phyloP scores from a whole-genome alignment of 2,888 invertebrate genomes.

The Leptopterna dolabrata region DNA sequence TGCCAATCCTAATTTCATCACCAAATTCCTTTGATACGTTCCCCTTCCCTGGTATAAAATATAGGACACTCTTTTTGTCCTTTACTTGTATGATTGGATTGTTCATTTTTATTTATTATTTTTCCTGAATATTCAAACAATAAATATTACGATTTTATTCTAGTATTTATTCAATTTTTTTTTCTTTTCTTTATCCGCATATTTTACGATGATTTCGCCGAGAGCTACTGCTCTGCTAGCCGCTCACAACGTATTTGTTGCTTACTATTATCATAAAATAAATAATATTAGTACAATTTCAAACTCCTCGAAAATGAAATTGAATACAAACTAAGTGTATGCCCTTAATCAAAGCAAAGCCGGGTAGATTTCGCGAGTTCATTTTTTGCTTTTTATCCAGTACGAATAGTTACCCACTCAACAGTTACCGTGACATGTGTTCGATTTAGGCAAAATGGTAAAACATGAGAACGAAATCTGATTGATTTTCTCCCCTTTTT shows the following conservation, averaged over 20 bases:
- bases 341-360: neutral
- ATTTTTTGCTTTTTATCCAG: neutral
- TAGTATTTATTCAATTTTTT: too few relatives aligned
- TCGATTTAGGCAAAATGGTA: neutral
- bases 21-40: neutral
- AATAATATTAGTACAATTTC: neutral
- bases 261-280: neutral
- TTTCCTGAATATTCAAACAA: neutral
- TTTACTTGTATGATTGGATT: conserved; percentile 35
- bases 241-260: neutral
- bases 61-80: neutral
- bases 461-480: too few relatives aligned
- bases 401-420: neutral
- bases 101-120: neutral
- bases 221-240: neutral
- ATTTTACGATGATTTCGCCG: neutral
- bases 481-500: neutral
- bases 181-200: neutral
- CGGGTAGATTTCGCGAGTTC: neutral
- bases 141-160: neutral
- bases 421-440: neutral
- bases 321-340: neutral
- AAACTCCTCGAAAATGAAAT: neutral
- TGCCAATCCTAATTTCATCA: neutral
- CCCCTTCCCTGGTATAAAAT: neutral